These are phyloP conservation scores for Sepiola atlantica DNA, from an alignment of 2,888 invertebrate genomes.

Conservation along the genomic window DNA sequence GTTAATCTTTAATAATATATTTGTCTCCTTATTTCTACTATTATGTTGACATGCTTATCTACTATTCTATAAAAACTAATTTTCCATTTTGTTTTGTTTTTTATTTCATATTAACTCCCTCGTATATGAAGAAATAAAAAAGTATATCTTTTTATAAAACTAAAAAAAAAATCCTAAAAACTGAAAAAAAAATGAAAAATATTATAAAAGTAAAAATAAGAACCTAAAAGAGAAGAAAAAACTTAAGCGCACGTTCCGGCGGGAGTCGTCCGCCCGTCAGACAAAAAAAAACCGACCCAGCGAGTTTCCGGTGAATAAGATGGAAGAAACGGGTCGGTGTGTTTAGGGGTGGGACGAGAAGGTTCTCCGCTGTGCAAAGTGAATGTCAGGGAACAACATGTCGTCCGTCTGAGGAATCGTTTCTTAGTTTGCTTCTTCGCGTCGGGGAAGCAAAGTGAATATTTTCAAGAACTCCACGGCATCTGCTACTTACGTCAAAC, in stretches of 20 bases:
- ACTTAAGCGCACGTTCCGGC: neutral
- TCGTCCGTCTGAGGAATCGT: neutral
- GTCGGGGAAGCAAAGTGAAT: neutral
- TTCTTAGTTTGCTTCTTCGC: neutral
- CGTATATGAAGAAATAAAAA: neutral
- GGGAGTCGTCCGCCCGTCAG: neutral
- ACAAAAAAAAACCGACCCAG: neutral
- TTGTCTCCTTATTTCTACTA: no score
- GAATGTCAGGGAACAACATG: neutral
- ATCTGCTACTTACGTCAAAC: neutral
- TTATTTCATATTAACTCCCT: no score
- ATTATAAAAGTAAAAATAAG: neutral
- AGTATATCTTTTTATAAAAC: neutral
- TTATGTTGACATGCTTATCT: no score
- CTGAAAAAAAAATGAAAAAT: neutral
- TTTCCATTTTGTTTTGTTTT: no score
- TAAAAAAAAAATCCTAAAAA: neutral
- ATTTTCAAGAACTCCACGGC: neutral
- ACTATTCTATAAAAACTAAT: no score
- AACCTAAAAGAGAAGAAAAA: neutral
- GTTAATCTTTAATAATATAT: no score
- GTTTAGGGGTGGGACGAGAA: neutral
- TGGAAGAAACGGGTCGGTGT: no score
- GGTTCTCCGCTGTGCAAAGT: neutral
- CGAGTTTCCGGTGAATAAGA: neutral